Conservation (phyloP, 2,888 invertebrate species). For the Ametastegia equiseti region DNA sequence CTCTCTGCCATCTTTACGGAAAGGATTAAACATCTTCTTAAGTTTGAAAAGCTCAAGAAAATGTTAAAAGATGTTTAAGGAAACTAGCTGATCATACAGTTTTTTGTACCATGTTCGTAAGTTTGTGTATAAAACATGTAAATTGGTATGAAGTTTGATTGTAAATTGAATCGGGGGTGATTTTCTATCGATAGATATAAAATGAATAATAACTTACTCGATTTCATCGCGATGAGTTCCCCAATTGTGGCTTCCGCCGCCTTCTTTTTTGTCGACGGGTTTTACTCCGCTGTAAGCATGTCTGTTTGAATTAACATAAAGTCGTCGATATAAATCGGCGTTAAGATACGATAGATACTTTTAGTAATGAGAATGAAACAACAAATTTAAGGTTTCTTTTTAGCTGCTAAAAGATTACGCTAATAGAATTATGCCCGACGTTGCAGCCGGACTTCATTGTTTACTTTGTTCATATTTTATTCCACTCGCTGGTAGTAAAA, state of each 20-base stretch:
- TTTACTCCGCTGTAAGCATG: constrained; percentile 88
- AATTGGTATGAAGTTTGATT: too few relatives aligned
- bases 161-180: too few relatives aligned
- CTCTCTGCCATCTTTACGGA: too few relatives aligned
- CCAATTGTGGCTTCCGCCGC: constrained; percentile 97
- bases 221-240: constrained; percentile 95
- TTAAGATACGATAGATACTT: neutral
- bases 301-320: constrained; percentile 74
- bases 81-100: too few relatives aligned
- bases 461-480: neutral
- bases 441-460: neutral
- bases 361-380: neutral
- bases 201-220: constrained; percentile 79
- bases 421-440: constrained; percentile 7
- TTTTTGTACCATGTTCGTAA: too few relatives aligned
- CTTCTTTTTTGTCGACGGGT: constrained; percentile 95
- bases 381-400: neutral
- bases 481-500: neutral
- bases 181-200: too few relatives aligned
- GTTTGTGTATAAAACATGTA: too few relatives aligned
- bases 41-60: constrained; percentile 37
- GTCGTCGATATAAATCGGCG: neutral
- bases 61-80: neutral
- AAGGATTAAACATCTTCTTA: constrained; percentile 5
- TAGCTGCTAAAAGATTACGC: neutral